A percentile compares a stretch with the other conserved stretches of the same genome.
These are phyloP conservation scores for Pantherophis guttatus DNA, from an alignment of 2,113 vertebrate species.

Conservation along the genomic window DNA sequence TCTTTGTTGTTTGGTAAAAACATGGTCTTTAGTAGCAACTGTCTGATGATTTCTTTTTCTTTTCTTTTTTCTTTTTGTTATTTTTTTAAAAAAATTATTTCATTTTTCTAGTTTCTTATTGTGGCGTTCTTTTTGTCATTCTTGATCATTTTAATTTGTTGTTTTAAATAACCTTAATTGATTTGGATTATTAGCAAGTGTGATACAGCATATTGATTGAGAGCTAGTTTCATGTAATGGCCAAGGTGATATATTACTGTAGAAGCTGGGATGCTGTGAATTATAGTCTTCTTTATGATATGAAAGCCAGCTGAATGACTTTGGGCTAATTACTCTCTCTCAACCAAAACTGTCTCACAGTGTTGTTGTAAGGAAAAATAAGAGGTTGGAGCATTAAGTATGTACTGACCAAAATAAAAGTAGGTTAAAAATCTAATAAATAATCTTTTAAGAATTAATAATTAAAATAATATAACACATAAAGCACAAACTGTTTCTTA, in stretches of 20 bases:
- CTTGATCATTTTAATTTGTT: background rate
- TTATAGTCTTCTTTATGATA: background rate
- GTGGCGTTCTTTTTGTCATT: background rate
- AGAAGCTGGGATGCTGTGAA: background rate
- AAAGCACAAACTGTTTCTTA: background rate
- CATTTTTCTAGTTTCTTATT: background rate
- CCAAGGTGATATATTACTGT: background rate
- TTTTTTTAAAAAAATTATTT: background rate
- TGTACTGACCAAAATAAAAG: background rate
- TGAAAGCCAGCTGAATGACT: background rate
- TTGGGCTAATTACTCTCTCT: background rate
- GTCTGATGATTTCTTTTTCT: background rate
- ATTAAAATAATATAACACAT: background rate
- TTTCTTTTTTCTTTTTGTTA: background rate
- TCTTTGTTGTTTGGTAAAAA: background rate
- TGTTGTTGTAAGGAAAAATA: background rate
- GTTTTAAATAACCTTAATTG: background rate
- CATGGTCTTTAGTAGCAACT: background rate
- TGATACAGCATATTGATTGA: background rate
- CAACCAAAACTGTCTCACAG: background rate
- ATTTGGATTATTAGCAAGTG: background rate
- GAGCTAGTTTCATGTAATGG: background rate
- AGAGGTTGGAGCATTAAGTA: background rate
- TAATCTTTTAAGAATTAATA: background rate
- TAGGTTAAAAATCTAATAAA: background rate